Conservation (phyloP, 2,113 vertebrate species). For the Columba janthina region DNA sequence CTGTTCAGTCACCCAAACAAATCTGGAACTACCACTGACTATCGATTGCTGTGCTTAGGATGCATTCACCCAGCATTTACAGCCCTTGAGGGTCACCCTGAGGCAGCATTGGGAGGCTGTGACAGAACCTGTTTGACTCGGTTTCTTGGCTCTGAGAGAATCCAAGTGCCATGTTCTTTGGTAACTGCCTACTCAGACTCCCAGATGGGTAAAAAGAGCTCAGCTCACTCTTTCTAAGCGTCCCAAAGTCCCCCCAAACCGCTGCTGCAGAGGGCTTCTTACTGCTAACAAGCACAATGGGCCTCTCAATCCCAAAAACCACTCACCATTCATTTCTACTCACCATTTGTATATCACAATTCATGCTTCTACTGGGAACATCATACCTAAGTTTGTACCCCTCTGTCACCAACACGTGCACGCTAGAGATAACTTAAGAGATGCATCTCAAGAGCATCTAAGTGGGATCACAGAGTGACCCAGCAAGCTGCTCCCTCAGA, state of each 20-base stretch:
- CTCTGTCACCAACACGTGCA: accelerated
- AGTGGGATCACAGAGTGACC: neutral
- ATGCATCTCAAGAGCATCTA: neutral
- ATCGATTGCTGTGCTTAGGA: neutral
- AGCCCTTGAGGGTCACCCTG: neutral
- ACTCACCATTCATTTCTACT: neutral
- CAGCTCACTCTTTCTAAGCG: neutral
- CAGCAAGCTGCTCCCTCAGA: neutral
- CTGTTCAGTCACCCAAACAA: neutral
- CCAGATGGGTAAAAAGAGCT: neutral
- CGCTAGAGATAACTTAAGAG: neutral
- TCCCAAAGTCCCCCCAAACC: neutral
- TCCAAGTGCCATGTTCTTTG: neutral
- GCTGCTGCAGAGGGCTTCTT: neutral
- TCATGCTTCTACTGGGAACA: neutral
- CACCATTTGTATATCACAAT: neutral
- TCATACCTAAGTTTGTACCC: accelerated
- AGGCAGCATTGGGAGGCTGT: neutral
- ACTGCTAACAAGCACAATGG: accelerated
- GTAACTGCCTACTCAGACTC: neutral
- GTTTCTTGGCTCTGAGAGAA: neutral
- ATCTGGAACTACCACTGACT: neutral
- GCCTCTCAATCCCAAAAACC: neutral
- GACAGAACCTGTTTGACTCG: neutral
- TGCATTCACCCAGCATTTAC: neutral